A percentile compares a stretch with the other conserved stretches of the same genome.
Evolutionary conservation across 23 tunicate genomes (phyloP).

Genomic region (Aplidium turbinatum): DNA sequence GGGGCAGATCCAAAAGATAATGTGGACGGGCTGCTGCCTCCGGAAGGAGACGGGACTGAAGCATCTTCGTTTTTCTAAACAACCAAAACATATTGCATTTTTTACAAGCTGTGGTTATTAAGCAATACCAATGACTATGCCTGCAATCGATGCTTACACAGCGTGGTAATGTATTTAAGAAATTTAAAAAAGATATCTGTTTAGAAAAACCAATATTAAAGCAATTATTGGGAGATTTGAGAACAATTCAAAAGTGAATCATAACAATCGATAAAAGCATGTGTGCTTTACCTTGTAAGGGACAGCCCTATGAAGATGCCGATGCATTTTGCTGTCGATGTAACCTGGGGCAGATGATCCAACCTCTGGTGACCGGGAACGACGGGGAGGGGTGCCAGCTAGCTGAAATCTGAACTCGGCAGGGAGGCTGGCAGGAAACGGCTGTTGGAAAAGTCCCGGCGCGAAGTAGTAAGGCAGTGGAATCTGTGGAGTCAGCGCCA

Average conservation of each 20-base stretch:
- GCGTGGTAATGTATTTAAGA: no score
- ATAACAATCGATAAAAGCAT: neutral
- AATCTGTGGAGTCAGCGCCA: neutral
- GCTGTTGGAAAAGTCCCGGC: constrained; percentile 19
- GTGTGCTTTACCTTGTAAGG: constrained; percentile 55
- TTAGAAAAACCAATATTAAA: no score
- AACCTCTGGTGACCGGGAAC: constrained; percentile 19
- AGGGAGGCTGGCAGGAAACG: constrained; percentile 48
- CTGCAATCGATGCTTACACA: no score
- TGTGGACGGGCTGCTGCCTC: constrained; percentile 58
- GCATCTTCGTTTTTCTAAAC: constrained; percentile 37
- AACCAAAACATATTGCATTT: neutral
- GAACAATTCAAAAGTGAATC: neutral
- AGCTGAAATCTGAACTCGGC: constrained; percentile 51
- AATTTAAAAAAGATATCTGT: no score
- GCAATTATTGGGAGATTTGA: no score
- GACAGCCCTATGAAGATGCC: constrained; percentile 48
- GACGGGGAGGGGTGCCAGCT: constrained; percentile 28
- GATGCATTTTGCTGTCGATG: constrained; percentile 59
- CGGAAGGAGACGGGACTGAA: constrained; percentile 32
- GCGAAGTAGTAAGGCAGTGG: constrained; percentile 48
- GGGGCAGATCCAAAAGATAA: constrained; percentile 45
- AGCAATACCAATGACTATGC: no score
- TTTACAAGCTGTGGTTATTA: no score
- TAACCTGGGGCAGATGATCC: constrained; percentile 54